These are phyloP conservation scores for Macquaria ambigua DNA, from an alignment of 2,113 vertebrate genomes.

Conservation along the genomic window DNA sequence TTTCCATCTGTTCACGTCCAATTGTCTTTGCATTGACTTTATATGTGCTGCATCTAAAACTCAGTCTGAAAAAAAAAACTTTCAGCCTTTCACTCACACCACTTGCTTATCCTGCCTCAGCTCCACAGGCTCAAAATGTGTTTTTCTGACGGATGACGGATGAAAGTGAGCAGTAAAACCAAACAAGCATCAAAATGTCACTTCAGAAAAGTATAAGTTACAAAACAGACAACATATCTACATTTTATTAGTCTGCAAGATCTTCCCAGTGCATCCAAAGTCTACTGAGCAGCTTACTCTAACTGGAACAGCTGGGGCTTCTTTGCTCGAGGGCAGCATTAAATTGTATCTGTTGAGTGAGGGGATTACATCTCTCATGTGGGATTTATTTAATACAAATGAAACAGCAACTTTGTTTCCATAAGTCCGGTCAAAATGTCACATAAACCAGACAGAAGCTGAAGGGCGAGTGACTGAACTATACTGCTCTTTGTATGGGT, in stretches of 20 bases:
- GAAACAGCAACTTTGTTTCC: neutral
- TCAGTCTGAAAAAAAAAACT: neutral
- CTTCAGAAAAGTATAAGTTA: neutral
- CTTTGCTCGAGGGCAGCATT: neutral
- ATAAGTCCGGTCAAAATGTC: constrained; percentile 10
- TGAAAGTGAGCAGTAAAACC: neutral
- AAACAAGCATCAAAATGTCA: neutral
- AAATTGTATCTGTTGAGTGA: neutral
- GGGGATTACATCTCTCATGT: neutral
- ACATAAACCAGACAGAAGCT: constrained; percentile 6
- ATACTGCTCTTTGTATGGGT: constrained; percentile 5
- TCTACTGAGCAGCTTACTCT: neutral
- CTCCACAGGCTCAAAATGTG: neutral
- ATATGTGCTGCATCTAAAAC: neutral
- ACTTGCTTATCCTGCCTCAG: neutral
- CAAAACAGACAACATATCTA: neutral
- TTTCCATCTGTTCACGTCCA: neutral
- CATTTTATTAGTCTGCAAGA: neutral
- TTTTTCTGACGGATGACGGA: neutral
- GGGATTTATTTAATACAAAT: neutral
- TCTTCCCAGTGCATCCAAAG: neutral
- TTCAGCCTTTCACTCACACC: neutral
- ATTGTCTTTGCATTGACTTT: neutral
- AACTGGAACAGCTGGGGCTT: neutral
- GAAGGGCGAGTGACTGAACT: constrained; percentile 35